Evolutionary conservation across 2,888 invertebrate genomes (phyloP).

Genomic region (Seira sanloemensis): DNA sequence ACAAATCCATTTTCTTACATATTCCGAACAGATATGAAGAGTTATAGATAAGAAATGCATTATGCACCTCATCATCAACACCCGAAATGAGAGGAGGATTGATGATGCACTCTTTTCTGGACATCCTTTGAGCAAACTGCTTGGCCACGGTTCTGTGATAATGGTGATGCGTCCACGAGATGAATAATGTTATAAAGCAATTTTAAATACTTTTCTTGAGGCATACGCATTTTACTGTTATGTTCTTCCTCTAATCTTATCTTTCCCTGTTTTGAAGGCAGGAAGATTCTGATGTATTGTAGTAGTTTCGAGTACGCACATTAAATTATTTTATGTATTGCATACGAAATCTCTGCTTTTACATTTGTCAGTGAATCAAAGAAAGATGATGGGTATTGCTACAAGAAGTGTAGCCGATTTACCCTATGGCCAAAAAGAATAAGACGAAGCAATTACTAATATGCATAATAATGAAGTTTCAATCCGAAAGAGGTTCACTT

Average conservation of each 20-base stretch:
- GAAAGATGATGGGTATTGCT: constrained; percentile 14
- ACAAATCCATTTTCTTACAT: constrained; percentile 1
- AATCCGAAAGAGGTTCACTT: no score
- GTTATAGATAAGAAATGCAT: no score
- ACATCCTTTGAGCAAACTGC: no score
- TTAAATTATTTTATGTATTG: no score
- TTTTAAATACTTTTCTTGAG: no score
- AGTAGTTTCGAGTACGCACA: no score
- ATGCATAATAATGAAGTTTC: constrained; percentile 33
- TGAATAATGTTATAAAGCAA: no score
- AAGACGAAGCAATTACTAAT: constrained; percentile 14
- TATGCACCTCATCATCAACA: constrained; percentile 8
- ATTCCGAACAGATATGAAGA: not conserved
- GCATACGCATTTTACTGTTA: no score
- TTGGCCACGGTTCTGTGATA: not conserved
- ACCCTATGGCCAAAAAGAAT: constrained; percentile 22
- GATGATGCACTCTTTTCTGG: constrained; percentile 38
- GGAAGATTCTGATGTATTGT: no score
- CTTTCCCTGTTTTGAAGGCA: constrained; percentile 15
- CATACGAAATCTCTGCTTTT: no score
- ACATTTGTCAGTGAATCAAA: constrained; percentile 13
- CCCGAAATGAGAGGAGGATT: constrained; percentile 27
- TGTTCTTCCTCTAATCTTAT: constrained; percentile 19
- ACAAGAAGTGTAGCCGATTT: not conserved
- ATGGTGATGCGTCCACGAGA: no score